These are phyloP conservation scores for Oryzias sinensis DNA, from an alignment of 2,797 vertebrate species.

Conservation along the genomic window DNA sequence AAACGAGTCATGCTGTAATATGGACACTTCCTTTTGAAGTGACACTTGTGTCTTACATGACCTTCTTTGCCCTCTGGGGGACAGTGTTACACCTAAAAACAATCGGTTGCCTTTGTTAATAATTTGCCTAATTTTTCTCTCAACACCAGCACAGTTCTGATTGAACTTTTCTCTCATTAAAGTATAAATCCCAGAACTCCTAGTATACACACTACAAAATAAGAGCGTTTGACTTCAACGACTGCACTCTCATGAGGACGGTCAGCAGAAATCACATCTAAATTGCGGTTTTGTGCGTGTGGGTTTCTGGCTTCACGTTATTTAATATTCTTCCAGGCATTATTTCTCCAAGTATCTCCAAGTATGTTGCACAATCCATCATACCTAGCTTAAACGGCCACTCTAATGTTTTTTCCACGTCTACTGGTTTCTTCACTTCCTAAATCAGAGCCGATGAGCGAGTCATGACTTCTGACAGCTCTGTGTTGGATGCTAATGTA, in stretches of 20 bases:
- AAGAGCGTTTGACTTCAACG: constrained; percentile 4
- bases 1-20: background rate
- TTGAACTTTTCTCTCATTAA: constrained; percentile 4
- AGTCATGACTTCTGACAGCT: constrained; percentile 23
- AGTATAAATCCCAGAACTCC: background rate
- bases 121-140: constrained; percentile 4
- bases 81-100: constrained; percentile 35
- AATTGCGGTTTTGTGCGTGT: constrained; percentile 20
- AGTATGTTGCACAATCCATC: constrained; percentile 51
- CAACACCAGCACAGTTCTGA: background rate
- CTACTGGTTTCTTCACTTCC: constrained; percentile 18
- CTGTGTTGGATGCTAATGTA: background rate
- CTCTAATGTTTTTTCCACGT: constrained; percentile 36
- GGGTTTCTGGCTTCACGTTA: constrained; percentile 26
- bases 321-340: constrained; percentile 31
- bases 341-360: constrained; percentile 29
- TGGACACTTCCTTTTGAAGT: constrained; percentile 1
- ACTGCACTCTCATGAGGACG: constrained; percentile 12
- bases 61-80: constrained; percentile 31
- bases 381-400: constrained; percentile 31
- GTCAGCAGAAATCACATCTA: background rate
- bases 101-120: background rate
- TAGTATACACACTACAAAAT: constrained; percentile 2
- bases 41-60: background rate
- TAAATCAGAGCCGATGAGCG: constrained; percentile 12